Conservation (phyloP, 2,888 invertebrate genomes). For the Ethmia dodecea region DNA sequence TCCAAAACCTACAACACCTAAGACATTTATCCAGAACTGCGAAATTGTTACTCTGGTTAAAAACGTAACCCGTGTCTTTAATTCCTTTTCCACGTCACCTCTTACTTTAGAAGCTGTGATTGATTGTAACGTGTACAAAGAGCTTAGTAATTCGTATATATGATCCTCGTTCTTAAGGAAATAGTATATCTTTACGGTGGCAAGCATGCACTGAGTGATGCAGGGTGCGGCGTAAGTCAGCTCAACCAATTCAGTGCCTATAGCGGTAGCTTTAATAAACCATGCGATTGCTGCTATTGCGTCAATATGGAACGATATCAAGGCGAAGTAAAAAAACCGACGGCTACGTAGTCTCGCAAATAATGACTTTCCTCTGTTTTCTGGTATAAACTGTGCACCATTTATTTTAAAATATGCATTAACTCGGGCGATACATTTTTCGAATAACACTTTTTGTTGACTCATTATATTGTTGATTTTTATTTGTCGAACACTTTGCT, state of each 20-base stretch:
- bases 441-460: conserved; percentile 23
- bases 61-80: conserved; percentile 18
- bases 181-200: conserved; percentile 28
- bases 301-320: conserved; percentile 20
- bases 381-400: conserved; percentile 25
- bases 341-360: conserved; percentile 22
- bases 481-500: too few species aligned
- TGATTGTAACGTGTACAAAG: conserved; percentile 20
- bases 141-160: conserved; percentile 26
- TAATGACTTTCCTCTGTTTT: conserved; percentile 21
- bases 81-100: conserved; percentile 10
- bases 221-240: conserved; percentile 36
- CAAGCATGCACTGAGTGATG: conserved; percentile 29
- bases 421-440: conserved; percentile 18
- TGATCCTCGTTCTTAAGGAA: conserved; percentile 26
- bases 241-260: conserved; percentile 24
- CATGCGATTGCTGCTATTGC: conserved; percentile 24
- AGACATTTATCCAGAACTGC: conserved; percentile 12
- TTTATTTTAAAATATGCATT: conserved; percentile 14
- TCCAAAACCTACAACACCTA: conserved; percentile 16
- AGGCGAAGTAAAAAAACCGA: conserved; percentile 24
- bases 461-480: too few species aligned
- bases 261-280: conserved; percentile 20
- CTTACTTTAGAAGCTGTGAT: conserved; percentile 2
- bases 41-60: conserved; percentile 21